Evolutionary conservation across 2,797 vertebrate species (phyloP).

Genomic region (Rhabdomys pumilio): DNA sequence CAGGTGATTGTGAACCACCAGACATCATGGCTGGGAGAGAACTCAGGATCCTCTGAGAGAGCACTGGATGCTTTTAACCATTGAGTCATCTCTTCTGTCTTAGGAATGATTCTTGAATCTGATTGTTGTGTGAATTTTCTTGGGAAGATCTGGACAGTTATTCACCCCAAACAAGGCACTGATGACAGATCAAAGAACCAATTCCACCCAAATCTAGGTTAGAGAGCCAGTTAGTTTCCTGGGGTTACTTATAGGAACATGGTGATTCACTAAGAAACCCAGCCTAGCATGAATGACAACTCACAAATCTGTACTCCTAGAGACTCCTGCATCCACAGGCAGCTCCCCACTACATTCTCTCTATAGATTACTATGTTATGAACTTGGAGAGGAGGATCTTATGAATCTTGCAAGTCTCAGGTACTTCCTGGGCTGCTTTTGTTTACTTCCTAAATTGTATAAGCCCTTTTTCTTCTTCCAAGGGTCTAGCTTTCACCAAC

Average conservation of each 20-base stretch:
- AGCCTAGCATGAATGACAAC: neutral
- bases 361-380: neutral
- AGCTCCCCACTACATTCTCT: too few relatives aligned
- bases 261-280: neutral
- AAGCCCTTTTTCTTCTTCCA: neutral
- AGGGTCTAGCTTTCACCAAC: neutral
- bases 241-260: neutral
- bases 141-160: neutral
- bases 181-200: neutral
- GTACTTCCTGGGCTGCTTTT: neutral
- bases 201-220: neutral
- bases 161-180: neutral
- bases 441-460: neutral
- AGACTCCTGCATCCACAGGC: neutral
- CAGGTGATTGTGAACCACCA: neutral
- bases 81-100: neutral
- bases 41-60: neutral
- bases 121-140: neutral
- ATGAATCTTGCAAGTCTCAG: neutral
- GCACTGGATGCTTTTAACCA: neutral
- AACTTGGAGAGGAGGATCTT: neutral
- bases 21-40: neutral
- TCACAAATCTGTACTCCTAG: neutral
- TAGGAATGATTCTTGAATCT: neutral
- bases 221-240: neutral